Conservation (phyloP, 1,140 invertebrate genomes). For the Microplitis mediator region DNA sequence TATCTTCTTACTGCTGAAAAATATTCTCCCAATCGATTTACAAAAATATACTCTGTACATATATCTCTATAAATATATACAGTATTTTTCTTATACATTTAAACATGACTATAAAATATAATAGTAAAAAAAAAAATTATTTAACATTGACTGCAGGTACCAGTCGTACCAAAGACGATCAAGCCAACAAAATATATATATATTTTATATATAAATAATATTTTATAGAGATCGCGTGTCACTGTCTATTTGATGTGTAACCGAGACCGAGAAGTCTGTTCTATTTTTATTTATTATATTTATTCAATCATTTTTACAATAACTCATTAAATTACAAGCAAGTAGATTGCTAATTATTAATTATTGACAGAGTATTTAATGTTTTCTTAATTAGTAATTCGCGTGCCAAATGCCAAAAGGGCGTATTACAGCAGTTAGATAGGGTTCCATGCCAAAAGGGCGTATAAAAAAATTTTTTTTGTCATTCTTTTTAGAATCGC, state of each 20-base stretch:
- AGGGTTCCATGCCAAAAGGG: too few species aligned
- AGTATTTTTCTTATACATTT: conserved; percentile 2
- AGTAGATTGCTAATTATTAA: not conserved
- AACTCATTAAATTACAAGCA: conserved; percentile 14
- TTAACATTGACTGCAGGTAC: conserved; percentile 11
- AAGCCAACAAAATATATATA: not conserved
- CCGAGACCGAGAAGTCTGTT: conserved; percentile 8
- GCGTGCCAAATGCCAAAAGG: too few species aligned
- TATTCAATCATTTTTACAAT: not conserved
- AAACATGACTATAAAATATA: conserved; percentile 2
- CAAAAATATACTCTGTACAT: too few species aligned
- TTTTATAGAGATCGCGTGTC: conserved; percentile 28
- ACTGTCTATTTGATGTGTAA: conserved; percentile 27
- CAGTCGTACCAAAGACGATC: conserved; percentile 4
- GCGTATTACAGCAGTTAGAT: too few species aligned
- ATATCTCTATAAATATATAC: not conserved
- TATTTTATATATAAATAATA: too few species aligned
- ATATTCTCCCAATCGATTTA: conserved; percentile 26
- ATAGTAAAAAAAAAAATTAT: not conserved
- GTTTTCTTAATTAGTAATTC: too few species aligned
- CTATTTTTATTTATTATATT: conserved; percentile 20
- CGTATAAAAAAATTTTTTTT: too few species aligned
- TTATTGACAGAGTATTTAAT: not conserved
- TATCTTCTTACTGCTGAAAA: conserved; percentile 9
- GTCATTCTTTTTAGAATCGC: too few species aligned